phyloP scores from a whole-genome alignment of 2,113 vertebrate species.

The Macquaria ambigua region DNA sequence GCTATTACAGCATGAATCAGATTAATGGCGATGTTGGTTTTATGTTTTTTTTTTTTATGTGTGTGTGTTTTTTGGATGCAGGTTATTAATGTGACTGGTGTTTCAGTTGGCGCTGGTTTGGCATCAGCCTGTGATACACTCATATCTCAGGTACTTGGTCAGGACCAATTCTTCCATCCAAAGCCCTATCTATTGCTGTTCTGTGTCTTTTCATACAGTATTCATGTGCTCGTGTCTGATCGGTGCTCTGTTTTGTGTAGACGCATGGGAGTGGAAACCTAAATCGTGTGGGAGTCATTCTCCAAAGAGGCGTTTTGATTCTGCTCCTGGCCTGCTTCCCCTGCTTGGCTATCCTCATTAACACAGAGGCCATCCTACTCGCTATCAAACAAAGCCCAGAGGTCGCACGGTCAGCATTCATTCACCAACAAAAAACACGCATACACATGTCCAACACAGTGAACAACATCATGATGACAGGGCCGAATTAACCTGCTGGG shows the following conservation, averaged over 20 bases:
- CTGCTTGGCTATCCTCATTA: not conserved
- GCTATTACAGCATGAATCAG: not conserved
- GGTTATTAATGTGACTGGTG: not conserved
- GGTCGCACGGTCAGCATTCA: not conserved
- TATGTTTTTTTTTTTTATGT: not conserved
- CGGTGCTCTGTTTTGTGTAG: not conserved
- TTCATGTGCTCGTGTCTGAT: not conserved
- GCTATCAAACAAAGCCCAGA: conserved; percentile 3
- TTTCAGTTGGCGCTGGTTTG: not conserved
- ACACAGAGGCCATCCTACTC: not conserved
- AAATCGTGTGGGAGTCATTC: not conserved
- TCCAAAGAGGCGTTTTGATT: not conserved
- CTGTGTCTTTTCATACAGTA: not conserved
- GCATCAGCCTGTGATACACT: not conserved
- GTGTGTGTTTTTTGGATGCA: not conserved
- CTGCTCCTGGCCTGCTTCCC: conserved; percentile 1
- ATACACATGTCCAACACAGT: not conserved
- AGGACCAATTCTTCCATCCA: not conserved
- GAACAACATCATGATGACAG: too few species aligned
- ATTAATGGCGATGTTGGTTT: not conserved
- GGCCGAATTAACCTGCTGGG: too few species aligned
- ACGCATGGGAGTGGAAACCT: not conserved
- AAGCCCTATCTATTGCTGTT: not conserved
- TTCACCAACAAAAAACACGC: not conserved
- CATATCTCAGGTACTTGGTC: not conserved